Evolutionary conservation across 2,888 invertebrate species (phyloP).

Genomic region (Latrodectus elegans): DNA sequence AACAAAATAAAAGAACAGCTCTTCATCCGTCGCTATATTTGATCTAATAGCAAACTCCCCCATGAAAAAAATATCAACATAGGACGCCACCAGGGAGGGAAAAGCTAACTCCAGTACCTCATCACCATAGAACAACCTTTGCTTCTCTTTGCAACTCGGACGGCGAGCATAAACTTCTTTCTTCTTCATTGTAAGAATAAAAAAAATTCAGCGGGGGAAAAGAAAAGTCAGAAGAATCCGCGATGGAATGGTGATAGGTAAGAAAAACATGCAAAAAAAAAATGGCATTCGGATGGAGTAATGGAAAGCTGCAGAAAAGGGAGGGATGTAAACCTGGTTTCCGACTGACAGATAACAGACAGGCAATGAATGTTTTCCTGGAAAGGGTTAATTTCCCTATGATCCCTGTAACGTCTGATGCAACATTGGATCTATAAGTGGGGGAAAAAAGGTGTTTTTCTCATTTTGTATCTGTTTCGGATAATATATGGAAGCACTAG

Average conservation of each 20-base stretch:
- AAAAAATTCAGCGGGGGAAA: background rate
- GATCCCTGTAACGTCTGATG: background rate
- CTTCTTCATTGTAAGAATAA: background rate
- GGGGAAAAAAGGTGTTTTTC: too few relatives aligned
- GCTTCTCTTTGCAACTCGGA: conserved; percentile 14
- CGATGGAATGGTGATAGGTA: background rate
- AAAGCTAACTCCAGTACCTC: conserved; percentile 8
- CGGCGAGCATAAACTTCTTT: background rate
- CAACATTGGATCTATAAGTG: too few relatives aligned
- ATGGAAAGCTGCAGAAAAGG: background rate
- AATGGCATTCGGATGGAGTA: background rate
- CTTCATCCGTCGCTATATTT: conserved; percentile 6
- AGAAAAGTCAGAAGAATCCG: conserved; percentile 17
- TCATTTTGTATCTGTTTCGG: too few relatives aligned
- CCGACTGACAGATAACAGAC: conserved; percentile 24
- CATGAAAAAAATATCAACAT: background rate
- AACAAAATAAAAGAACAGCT: too few relatives aligned
- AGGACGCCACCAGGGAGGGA: background rate
- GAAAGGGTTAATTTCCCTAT: conserved; percentile 43
- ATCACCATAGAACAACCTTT: conserved; percentile 43
- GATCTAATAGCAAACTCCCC: background rate
- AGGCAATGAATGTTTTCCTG: conserved; percentile 46
- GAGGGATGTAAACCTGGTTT: background rate
- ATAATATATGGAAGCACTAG: too few relatives aligned
- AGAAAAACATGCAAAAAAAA: background rate